Base-by-base conservation (phyloP, 2,888 invertebrate species). In the Anodontia alba region DNA sequence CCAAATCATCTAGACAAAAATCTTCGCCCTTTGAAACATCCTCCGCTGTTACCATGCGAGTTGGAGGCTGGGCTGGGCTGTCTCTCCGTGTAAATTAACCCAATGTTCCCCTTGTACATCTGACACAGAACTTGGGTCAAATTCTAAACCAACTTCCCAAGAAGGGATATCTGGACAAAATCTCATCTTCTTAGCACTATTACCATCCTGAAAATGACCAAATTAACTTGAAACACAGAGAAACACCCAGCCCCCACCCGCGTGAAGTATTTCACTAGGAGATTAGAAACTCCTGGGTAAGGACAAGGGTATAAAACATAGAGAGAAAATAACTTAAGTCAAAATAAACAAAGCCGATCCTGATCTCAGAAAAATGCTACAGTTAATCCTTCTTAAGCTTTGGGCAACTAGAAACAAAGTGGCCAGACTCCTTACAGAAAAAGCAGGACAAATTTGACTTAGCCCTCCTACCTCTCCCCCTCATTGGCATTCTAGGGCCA, bases 331-430 rank as follows among this genome's bases (percentile, higher is more conserved):
- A n/a, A 33, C 17, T 10, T 66, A 69, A 54, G 15, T 76, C 43
- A 73, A 51, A 57, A 49, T 49, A 7, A 49, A 49, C 8, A 54
- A 26, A 54, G n/a, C n/a, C n/a, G n/a, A n/a, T n/a, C n/a, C n/a
- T n/a, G n/a, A n/a, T n/a, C n/a, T n/a, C n/a, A n/a, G n/a, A n/a
- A n/a, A n/a, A n/a, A n/a, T n/a, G n/a, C n/a, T n/a, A n/a, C n/a
- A n/a, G n/a, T 26, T 29, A 57, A 29, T 46, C 15, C 8, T 49
- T 49, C 71, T 49, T 54, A 1, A 73, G 46, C 31, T 73, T 78
- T n/a, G 78, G 78, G 69, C 78, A 78, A 62, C 17, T 62, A 5
- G 73, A 68, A 10, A 78, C 73, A 69, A 78, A 78, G 57, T 78
- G 69, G 12, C 73, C 73, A 29, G 12, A 10, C 26, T 70, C 78